These are phyloP conservation scores for Scatophagus argus DNA, from an alignment of 2,113 vertebrate species.

Conservation along the genomic window DNA sequence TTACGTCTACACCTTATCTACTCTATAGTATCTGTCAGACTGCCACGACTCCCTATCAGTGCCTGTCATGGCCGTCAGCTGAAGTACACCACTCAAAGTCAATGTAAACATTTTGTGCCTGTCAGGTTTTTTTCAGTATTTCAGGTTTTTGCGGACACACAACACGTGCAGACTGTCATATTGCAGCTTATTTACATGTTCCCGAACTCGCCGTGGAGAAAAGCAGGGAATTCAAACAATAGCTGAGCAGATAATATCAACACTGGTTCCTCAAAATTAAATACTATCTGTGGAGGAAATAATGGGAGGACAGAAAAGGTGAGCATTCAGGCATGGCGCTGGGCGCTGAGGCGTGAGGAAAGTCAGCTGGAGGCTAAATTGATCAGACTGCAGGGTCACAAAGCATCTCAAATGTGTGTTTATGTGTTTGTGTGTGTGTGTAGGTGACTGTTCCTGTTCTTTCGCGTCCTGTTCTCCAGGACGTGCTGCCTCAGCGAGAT, in stretches of 20 bases:
- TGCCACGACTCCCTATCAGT: no score
- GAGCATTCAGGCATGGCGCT: constrained; percentile 30
- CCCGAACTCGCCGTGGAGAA: neutral
- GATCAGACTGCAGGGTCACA: constrained; percentile 62
- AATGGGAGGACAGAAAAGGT: constrained; percentile 22
- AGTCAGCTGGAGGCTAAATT: constrained; percentile 62
- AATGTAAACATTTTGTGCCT: constrained; percentile 14
- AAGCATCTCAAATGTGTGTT: constrained; percentile 52
- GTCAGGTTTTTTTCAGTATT: neutral
- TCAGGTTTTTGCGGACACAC: neutral
- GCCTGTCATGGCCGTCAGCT: constrained; percentile 1
- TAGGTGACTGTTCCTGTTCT: constrained; percentile 41
- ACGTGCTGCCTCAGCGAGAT: constrained; percentile 65
- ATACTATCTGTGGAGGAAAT: constrained; percentile 51
- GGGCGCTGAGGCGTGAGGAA: constrained; percentile 41
- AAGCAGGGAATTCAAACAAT: neutral
- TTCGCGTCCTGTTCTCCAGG: constrained; percentile 63
- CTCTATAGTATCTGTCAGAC: constrained; percentile 1
- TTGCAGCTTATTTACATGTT: neutral
- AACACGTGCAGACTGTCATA: neutral
- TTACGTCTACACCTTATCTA: constrained; percentile 35
- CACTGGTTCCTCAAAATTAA: constrained; percentile 44
- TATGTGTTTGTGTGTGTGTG: constrained; percentile 27
- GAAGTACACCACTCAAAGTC: neutral
- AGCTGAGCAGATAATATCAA: constrained; percentile 35